Percentiles rank a stretch among this genome's conserved stretches.
Conservation (phyloP, 2,797 vertebrate species). For the Huso huso region DNA sequence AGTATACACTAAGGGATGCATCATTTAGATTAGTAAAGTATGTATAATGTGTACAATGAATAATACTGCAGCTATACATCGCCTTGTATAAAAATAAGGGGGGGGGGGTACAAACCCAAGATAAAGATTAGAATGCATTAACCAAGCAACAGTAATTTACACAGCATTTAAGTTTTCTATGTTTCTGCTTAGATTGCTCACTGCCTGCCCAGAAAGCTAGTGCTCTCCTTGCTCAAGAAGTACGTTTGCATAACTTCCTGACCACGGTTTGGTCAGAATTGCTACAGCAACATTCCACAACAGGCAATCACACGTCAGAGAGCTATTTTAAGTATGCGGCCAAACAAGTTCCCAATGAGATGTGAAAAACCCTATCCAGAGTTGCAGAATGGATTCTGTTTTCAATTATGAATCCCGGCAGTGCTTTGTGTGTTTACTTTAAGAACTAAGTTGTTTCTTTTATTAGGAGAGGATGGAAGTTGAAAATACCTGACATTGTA, state of each 20-base stretch:
- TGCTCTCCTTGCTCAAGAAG: constrained; percentile 43
- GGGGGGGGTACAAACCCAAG: constrained; percentile 10
- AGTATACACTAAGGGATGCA: too few species aligned
- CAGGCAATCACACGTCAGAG: constrained; percentile 74
- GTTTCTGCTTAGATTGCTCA: not conserved
- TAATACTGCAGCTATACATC: too few species aligned
- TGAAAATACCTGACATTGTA: not conserved
- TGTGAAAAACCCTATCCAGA: constrained; percentile 41
- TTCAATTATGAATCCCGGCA: constrained; percentile 35
- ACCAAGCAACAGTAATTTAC: too few species aligned
- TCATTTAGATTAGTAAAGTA: too few species aligned
- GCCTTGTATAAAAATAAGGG: not conserved
- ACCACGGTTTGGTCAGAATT: constrained; percentile 53
- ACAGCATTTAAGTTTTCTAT: not conserved
- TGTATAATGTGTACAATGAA: too few species aligned
- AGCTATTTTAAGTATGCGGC: constrained; percentile 78
- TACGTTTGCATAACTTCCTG: constrained; percentile 66
- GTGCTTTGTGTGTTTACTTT: constrained; percentile 25
- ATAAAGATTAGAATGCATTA: too few species aligned
- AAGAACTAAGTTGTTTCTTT: constrained; percentile 4
- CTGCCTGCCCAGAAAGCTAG: constrained; percentile 41
- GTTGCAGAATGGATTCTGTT: constrained; percentile 43
- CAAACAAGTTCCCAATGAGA: constrained; percentile 67
- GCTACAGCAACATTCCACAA: constrained; percentile 71
- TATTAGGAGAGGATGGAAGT: constrained; percentile 14